Evolutionary conservation across 2,113 vertebrate genomes (phyloP).

Genomic region (Rafetus swinhoei): DNA sequence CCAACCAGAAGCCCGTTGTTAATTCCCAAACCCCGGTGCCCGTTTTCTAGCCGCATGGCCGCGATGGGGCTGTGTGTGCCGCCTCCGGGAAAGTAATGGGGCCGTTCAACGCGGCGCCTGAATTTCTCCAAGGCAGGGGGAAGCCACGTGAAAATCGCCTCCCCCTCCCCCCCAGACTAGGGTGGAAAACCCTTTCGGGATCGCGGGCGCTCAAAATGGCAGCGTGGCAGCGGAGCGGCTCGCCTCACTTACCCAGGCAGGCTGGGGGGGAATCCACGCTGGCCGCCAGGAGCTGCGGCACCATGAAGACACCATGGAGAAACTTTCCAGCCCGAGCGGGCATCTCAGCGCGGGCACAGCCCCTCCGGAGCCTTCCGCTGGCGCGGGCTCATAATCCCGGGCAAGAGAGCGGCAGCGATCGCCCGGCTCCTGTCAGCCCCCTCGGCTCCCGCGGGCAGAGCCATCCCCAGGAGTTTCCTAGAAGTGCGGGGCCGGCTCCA

Average conservation of each 20-base stretch:
- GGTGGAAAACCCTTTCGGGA: not conserved
- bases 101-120: not conserved
- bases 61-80: not conserved
- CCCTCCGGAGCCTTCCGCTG: not conserved
- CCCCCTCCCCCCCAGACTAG: not conserved
- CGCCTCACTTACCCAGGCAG: slow-evolving; percentile 74
- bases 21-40: not conserved
- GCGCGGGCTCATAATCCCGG: too few species aligned
- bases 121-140: not conserved
- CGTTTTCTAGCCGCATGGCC: slow-evolving; percentile 15
- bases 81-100: not conserved
- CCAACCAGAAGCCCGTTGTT: not conserved
- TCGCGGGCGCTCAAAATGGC: slow-evolving; percentile 67
- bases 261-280: slow-evolving; percentile 4
- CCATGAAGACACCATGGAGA: slow-evolving; percentile 69
- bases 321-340: slow-evolving; percentile 75
- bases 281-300: slow-evolving; percentile 36
- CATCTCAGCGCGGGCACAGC: slow-evolving; percentile 48
- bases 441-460: slow-evolving; percentile 12
- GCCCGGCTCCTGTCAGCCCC: not conserved
- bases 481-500: slow-evolving; percentile 51
- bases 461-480: slow-evolving; percentile 59
- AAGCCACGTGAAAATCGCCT: not conserved
- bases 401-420: not conserved
- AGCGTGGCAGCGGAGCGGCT: slow-evolving; percentile 15